Conservation (phyloP, 2,888 invertebrate species). For the Pocota personata region DNA sequence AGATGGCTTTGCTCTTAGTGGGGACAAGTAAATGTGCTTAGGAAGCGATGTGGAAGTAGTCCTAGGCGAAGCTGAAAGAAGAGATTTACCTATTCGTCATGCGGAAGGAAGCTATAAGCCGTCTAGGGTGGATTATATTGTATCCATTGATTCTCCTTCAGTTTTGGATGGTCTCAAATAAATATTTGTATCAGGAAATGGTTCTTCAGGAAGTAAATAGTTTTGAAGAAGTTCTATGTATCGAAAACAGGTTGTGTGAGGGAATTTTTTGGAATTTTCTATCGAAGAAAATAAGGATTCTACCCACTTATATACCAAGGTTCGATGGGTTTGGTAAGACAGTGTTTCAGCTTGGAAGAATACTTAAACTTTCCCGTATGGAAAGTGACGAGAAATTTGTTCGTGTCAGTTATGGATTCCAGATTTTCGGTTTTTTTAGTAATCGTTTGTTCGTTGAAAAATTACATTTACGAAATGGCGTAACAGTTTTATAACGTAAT, state of each 20-base stretch:
- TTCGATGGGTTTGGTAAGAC: no score
- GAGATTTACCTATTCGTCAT: conserved; percentile 59
- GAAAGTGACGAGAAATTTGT: no score
- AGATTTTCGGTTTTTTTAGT: no score
- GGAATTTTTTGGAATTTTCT: background rate
- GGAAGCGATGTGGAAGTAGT: conserved; percentile 46
- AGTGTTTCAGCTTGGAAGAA: no score
- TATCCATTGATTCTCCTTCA: conserved; percentile 40
- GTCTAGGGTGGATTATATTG: conserved; percentile 41
- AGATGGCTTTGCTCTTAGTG: conserved; percentile 38
- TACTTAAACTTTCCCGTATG: no score
- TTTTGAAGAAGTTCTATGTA: background rate
- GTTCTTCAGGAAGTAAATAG: conserved; percentile 14
- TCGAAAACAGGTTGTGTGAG: background rate
- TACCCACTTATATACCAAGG: no score
- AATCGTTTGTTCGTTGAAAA: no score
- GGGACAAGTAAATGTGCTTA: conserved; percentile 52
- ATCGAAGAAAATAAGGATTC: background rate
- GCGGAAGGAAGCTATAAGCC: conserved; percentile 65
- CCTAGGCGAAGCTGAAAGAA: conserved; percentile 32
- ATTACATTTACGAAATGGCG: no score
- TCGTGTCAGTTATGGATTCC: no score
- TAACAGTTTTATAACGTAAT: no score
- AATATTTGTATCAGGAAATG: conserved; percentile 39
- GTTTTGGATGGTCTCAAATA: background rate